Conservation (phyloP, 2,113 vertebrate genomes). For the Limnothrissa miodon region DNA sequence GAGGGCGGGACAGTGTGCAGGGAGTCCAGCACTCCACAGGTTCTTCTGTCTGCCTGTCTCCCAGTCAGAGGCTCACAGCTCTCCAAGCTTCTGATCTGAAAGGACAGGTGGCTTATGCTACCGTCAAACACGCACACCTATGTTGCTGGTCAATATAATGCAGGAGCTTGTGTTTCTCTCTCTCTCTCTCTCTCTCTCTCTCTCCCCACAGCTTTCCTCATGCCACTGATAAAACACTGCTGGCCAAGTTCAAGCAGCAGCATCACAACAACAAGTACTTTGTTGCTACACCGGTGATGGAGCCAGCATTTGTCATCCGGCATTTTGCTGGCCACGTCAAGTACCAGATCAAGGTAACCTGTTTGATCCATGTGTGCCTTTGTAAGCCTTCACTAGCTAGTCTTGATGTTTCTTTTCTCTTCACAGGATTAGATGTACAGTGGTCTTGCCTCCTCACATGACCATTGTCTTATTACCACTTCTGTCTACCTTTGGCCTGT, state of each 20-base stretch:
- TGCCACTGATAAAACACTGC: conserved; percentile 90
- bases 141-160: not conserved
- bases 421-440: not conserved
- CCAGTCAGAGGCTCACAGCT: not conserved
- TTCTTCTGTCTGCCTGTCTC: not conserved
- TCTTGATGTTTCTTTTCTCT: not conserved
- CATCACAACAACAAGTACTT: conserved; percentile 93
- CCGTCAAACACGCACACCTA: not conserved
- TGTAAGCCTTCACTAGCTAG: not conserved
- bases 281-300: conserved; percentile 89
- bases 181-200: not conserved
- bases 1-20: not conserved
- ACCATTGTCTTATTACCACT: not conserved
- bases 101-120: not conserved
- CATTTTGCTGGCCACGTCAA: conserved; percentile 97
- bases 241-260: conserved; percentile 98
- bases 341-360: conserved; percentile 91
- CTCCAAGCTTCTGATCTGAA: not conserved
- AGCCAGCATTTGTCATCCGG: conserved; percentile 93
- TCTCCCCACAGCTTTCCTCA: conserved; percentile 82
- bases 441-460: not conserved
- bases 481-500: not conserved
- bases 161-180: not conserved
- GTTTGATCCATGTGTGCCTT: not conserved
- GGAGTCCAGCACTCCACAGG: not conserved